These are phyloP conservation scores for Teinopalpus imperialis DNA, from an alignment of 2,888 invertebrate species.

Conservation along the genomic window DNA sequence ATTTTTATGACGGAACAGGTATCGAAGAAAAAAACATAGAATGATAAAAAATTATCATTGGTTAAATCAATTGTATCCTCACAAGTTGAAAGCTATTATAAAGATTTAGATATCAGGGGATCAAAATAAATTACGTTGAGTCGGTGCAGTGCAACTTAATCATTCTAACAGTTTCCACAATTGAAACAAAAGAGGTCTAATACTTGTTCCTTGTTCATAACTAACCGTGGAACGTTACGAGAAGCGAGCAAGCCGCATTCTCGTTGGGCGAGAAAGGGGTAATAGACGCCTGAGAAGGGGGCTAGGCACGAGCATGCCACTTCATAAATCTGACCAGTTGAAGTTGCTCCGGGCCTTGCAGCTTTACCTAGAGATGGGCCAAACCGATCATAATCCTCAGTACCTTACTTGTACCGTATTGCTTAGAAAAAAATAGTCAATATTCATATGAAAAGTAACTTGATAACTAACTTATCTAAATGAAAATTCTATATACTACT, in stretches of 20 bases:
- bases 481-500: no score
- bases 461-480: no score
- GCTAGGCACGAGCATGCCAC: slow-evolving; percentile 60
- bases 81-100: neutral
- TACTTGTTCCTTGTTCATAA: slow-evolving; percentile 53
- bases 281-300: slow-evolving; percentile 41
- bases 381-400: slow-evolving; percentile 29
- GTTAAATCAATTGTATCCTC: no score
- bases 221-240: slow-evolving; percentile 59
- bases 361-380: slow-evolving; percentile 26
- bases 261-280: slow-evolving; percentile 33
- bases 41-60: no score
- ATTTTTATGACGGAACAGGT: no score
- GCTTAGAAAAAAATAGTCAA: no score
- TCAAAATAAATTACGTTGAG: slow-evolving; percentile 36
- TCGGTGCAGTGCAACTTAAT: slow-evolving; percentile 35
- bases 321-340: slow-evolving; percentile 63
- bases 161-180: slow-evolving; percentile 44
- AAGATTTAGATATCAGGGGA: slow-evolving; percentile 21
- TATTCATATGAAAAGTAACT: no score
- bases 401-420: no score
- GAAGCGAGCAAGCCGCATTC: slow-evolving; percentile 52
- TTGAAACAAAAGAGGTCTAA: slow-evolving; percentile 48
- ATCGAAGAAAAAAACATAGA: no score
- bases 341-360: slow-evolving; percentile 46